Evolutionary conservation across 2,113 vertebrate species (phyloP).

Genomic region (Tyto alba): DNA sequence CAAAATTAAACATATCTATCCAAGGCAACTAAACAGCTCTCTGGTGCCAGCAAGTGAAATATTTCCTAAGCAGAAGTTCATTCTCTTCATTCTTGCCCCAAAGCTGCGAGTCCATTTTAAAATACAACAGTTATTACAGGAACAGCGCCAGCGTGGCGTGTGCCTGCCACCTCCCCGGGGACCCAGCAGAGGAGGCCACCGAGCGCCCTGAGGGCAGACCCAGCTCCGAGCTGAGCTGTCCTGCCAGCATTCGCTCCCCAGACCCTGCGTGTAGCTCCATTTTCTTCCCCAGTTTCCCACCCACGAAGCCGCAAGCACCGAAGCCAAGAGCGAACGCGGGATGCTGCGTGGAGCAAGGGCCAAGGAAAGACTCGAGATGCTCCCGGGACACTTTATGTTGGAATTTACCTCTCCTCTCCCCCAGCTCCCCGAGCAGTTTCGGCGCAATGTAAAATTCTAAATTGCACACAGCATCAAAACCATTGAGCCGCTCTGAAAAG

Average conservation of each 20-base stretch:
- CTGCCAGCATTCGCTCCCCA: rapidly evolving
- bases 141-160: too few relatives aligned
- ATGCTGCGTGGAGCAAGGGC: rapidly evolving
- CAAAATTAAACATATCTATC: not conserved
- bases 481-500: not conserved
- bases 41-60: not conserved
- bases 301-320: rapidly evolving
- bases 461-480: too few relatives aligned
- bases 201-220: not conserved
- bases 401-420: not conserved
- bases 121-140: not conserved
- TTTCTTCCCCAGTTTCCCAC: not conserved
- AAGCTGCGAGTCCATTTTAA: not conserved
- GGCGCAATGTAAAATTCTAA: not conserved
- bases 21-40: not conserved
- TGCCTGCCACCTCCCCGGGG: too few relatives aligned
- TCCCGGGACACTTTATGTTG: too few relatives aligned
- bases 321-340: not conserved
- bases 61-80: not conserved
- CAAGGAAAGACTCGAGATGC: not conserved
- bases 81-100: too few relatives aligned
- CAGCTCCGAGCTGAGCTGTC: not conserved
- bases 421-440: too few relatives aligned
- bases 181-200: too few relatives aligned
- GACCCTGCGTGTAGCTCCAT: rapidly evolving